Base-by-base conservation (phyloP, 2,797 vertebrate species). In the Apogon talboti region DNA sequence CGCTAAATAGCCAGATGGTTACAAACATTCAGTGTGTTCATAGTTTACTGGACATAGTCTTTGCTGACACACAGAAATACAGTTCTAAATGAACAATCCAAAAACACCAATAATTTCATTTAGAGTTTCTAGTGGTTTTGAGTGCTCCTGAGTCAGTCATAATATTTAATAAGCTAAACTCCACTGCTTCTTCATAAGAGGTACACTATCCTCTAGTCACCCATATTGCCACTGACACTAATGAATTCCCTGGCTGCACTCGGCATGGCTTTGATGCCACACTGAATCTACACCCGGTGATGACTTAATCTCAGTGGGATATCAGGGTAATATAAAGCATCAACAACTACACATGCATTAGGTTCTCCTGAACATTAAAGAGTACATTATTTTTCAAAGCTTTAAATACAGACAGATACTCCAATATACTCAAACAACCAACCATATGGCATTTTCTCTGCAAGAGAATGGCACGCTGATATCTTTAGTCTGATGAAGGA, bases 141-240 rank as follows among this genome's bases (percentile, higher is more conserved):
- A 66, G 14, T 33, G 24, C 33, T 60, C 50, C 53, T 63, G 30
- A 62, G 45, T 74, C 55, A 62, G 66, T 60, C 35, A 15, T 73
- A 48, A 71, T 75, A 75, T 83, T 79, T 68, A 66, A 68, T 77
- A 76, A 79, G 46, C 56, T 79, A 71, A 78, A 78, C 38, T 65
- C 52, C 41, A 28, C 40, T 45, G 50, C 54, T 28, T 44, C 58
- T 70, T 71, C 58, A 77, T 46, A 47, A 54, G 50, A 51, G 47
- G 82, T 30, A 61, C 48, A 24, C 38, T 42, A 69, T 66, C 54
- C 51, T 58, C 45, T n/a, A 38, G 50, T 73, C 19, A 13, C 57
- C 61, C 76, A 79, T 74, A 80, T 77, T 79, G 71, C 62, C 73
- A 42, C 43, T 66, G 76, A 79, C 84, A 84, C 75, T 84, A 88